Base-by-base conservation (phyloP, 2,888 invertebrate species). In the Mimumesa dahlbomi region DNA sequence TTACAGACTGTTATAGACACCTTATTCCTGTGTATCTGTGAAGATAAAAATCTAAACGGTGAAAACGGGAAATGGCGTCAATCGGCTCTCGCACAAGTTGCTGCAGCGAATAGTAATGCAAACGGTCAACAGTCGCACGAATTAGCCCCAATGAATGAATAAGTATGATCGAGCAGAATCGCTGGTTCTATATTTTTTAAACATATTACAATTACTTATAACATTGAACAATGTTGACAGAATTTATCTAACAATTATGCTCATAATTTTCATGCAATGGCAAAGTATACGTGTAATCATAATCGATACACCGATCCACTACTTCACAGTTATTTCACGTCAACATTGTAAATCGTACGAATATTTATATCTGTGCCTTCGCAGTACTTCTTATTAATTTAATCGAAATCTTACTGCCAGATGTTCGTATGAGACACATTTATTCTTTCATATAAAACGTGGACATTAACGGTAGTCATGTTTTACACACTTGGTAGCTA, bases 1-100 rank as follows among this genome's bases (percentile, higher is more conserved):
- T 90, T 91, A 36, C 89, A 98, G 97, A 97, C 97, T 94, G 96
- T 97, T 7, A 95, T 98, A 5, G 98, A 98, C 88, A 97, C 98
- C 0, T 91, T 98, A 56, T 96, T 98, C 90, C 90, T 98, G 72
- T 98, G 98, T 88, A 96, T 97, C 84, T 98, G 97, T 86, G 97
- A 98, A 89, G 97, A 97, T 87, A 94, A 95, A 89, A 95, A 95
- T 65, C 92, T 94, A 88, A 96, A 97, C 87, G 94, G 95, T 1
- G 92, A 92, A 0, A 93, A 93, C 21, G 95, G 94, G 7, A 86
- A 87, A 53, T 89, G 89, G 89, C 85, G 85, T 22, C 87, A 87
- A 25, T 88, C 87, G 4, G 85, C 85, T 16, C 74, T 89, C 42
- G 88, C 86, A 38, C 85, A 86, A 67, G 82, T 89, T 43, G 85